These are phyloP conservation scores for Etheostoma spectabile DNA, from an alignment of 2,113 vertebrate genomes.

Conservation along the genomic window DNA sequence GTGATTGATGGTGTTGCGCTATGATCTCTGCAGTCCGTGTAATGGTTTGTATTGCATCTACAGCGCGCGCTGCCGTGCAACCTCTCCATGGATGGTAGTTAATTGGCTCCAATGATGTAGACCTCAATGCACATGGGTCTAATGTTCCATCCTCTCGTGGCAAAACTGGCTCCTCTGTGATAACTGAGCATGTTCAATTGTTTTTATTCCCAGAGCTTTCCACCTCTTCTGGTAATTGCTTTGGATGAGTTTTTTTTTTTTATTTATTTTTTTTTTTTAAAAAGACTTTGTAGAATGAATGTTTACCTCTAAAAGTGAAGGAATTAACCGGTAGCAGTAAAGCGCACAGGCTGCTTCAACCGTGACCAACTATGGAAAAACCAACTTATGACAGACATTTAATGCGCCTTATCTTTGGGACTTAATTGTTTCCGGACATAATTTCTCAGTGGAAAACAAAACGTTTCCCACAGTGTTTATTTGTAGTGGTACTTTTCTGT, in stretches of 20 bases:
- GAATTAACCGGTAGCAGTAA: neutral
- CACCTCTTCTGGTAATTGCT: neutral
- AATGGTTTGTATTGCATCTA: slow-evolving; percentile 41
- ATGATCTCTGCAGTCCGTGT: slow-evolving; percentile 57
- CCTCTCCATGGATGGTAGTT: slow-evolving; percentile 56
- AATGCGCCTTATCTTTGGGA: slow-evolving; percentile 17
- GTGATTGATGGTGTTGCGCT: slow-evolving; percentile 53
- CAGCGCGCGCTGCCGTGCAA: slow-evolving; percentile 26
- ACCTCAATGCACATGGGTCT: slow-evolving; percentile 71
- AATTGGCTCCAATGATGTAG: slow-evolving; percentile 78
- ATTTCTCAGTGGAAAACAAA: slow-evolving; percentile 7
- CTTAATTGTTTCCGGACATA: slow-evolving; percentile 23
- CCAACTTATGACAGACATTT: neutral
- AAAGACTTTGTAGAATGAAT: neutral
- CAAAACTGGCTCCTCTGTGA: slow-evolving; percentile 56
- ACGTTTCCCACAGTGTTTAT: slow-evolving; percentile 19
- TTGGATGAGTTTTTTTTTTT: neutral
- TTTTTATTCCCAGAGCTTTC: slow-evolving; percentile 55
- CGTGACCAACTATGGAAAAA: slow-evolving; percentile 8
- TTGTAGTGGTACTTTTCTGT: slow-evolving; percentile 6
- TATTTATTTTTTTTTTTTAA: no score
- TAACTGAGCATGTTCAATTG: slow-evolving; percentile 70
- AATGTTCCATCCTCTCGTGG: slow-evolving; percentile 44
- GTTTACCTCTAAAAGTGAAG: neutral
- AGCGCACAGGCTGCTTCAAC: neutral